Conservation (phyloP, 2,888 invertebrate species). For the Polyommatus icarus region DNA sequence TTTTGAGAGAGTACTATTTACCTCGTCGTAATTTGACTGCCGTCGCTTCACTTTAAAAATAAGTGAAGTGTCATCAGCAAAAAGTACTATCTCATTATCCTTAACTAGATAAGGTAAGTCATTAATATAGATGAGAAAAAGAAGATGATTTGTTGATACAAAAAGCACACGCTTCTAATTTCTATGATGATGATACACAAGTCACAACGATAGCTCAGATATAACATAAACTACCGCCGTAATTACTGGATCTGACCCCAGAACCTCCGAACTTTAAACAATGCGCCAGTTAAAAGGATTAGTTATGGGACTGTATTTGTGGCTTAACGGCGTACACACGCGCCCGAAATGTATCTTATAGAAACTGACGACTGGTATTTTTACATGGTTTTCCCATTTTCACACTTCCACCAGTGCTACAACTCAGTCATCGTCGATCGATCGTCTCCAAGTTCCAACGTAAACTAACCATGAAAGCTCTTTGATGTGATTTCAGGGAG, state of each 20-base stretch:
- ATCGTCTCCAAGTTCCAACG: too few relatives aligned
- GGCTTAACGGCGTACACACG: slow-evolving; percentile 18
- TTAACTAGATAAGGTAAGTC: too few relatives aligned
- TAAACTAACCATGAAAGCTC: neutral
- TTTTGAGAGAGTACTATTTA: too few relatives aligned
- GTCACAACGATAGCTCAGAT: too few relatives aligned
- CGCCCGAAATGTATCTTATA: neutral
- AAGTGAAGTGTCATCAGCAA: too few relatives aligned
- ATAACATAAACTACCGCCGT: slow-evolving; percentile 35
- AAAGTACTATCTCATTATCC: too few relatives aligned
- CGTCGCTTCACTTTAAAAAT: too few relatives aligned
- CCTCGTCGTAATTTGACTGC: too few relatives aligned
- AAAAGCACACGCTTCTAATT: neutral
- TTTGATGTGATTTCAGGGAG: neutral
- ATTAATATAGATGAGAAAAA: too few relatives aligned
- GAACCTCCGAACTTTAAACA: slow-evolving; percentile 41
- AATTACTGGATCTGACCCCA: slow-evolving; percentile 38
- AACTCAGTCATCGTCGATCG: too few relatives aligned
- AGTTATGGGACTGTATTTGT: slow-evolving; percentile 38
- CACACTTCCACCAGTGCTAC: neutral
- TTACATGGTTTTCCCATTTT: neutral
- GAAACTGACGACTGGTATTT: neutral
- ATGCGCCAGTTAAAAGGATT: slow-evolving; percentile 42
- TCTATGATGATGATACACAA: neutral
- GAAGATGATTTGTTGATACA: neutral